phyloP scores from a whole-genome alignment of 2,888 invertebrate genomes.

The Tetragnatha montana region DNA sequence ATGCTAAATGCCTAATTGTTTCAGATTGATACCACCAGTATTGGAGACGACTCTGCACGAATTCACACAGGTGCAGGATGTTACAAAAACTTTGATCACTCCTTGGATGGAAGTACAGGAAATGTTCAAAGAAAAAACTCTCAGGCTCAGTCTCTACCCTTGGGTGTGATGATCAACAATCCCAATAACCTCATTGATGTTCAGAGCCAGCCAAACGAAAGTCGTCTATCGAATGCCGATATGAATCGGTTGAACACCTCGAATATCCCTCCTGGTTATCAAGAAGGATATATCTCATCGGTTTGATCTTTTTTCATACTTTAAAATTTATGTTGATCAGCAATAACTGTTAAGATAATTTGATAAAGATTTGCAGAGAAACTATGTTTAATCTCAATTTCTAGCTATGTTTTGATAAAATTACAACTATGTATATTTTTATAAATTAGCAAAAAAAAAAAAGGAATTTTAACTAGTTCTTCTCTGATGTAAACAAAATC shows the following conservation, averaged over 20 bases:
- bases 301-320: slow-evolving; percentile 28
- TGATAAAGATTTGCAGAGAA: not conserved
- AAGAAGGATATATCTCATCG: slow-evolving; percentile 68
- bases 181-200: slow-evolving; percentile 75
- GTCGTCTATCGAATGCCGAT: slow-evolving; percentile 50
- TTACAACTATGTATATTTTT: no score
- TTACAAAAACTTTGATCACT: slow-evolving; percentile 77
- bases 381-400: not conserved
- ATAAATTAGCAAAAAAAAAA: no score
- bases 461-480: no score
- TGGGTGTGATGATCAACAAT: slow-evolving; percentile 72
- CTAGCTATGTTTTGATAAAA: not conserved
- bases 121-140: slow-evolving; percentile 70
- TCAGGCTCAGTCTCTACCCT: slow-evolving; percentile 69
- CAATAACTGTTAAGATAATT: not conserved
- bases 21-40: slow-evolving; percentile 72
- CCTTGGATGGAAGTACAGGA: slow-evolving; percentile 73
- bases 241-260: slow-evolving; percentile 58
- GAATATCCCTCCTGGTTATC: slow-evolving; percentile 63
- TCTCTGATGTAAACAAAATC: no score
- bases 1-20: no score
- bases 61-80: slow-evolving; percentile 76
- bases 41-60: slow-evolving; percentile 73
- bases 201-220: slow-evolving; percentile 62
- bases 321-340: not conserved